Base-by-base conservation (phyloP, 2,888 invertebrate species). In the Acrocera orbiculus region DNA sequence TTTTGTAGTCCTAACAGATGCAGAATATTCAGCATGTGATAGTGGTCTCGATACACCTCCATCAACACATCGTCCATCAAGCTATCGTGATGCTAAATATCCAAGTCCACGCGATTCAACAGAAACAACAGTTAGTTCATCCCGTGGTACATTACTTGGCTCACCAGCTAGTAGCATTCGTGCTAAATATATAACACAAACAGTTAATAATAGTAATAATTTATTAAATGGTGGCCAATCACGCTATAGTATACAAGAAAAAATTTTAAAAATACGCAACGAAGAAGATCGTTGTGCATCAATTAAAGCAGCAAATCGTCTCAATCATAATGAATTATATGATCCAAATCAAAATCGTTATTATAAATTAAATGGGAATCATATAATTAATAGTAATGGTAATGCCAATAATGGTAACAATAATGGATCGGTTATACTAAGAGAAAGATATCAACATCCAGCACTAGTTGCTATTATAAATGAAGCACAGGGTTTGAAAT, bases 21-120 rank as follows among this genome's bases (percentile, higher is more conserved):
- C 69, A 44, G 69, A 70, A 47, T 67, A 67, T 35, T 60, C 59
- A 55, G 65, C 59, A 30, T 64, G 59, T 47, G 62, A 62, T 41
- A 59, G 53, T 42, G 60, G 60, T 29, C 44, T 63, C 42, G 60
- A 62, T 36, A 61, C 61, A 24, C 59, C 63, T n/a, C 62, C 62
- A 6, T 62, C 63, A 10, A 62, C 57, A 4, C 56, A 59, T 35
- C 56, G 58, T 36, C 58, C 60, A 23, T 58, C 58, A 34, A 58
- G 58, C 38, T 58, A 59, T 40, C 54, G 60, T 26, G 58, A 59
- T 44, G 49, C 52, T 7, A 49, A 47, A 32, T 48, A 44, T 29
- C 34, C 36, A 8, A 50, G 47, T 33, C 46, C 46, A 29, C 46
- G 57, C 14, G 58, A 57, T 36, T 53, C 56, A 35, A 54, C 53